phyloP scores from a whole-genome alignment of 2,797 vertebrate species.

The Parotocinclus haroldoi region DNA sequence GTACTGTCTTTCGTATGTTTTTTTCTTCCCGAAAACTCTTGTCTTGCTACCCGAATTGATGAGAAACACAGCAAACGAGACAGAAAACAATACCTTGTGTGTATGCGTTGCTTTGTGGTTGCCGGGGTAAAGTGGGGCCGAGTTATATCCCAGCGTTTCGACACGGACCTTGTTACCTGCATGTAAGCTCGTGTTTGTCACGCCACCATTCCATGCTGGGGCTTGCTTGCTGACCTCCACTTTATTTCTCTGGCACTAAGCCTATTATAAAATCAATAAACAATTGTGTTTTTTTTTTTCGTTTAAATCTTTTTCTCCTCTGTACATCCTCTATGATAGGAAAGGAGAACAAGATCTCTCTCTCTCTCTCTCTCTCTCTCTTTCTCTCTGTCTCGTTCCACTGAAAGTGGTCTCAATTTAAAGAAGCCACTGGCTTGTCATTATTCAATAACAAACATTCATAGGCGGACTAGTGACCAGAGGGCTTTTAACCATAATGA shows the following conservation, averaged over 20 bases:
- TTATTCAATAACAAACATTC: constrained; percentile 50
- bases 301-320: constrained; percentile 76
- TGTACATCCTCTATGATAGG: constrained; percentile 72
- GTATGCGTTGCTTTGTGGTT: constrained; percentile 33
- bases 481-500: constrained; percentile 30
- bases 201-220: constrained; percentile 63
- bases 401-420: not conserved
- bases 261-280: constrained; percentile 88
- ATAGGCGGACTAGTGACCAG: constrained; percentile 34
- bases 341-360: constrained; percentile 45
- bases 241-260: constrained; percentile 79
- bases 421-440: constrained; percentile 41
- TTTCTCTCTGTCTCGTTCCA: not conserved
- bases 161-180: constrained; percentile 64
- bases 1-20: too few relatives aligned
- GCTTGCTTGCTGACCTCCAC: constrained; percentile 62
- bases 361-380: not conserved
- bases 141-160: constrained; percentile 61
- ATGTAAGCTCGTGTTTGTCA: constrained; percentile 71
- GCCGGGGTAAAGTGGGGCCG: constrained; percentile 1
- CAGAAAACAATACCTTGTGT: constrained; percentile 60
- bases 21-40: too few relatives aligned
- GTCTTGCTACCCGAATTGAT: too few relatives aligned
- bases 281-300: constrained; percentile 74
- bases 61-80: too few relatives aligned